phyloP scores from a whole-genome alignment of 2,888 invertebrate species.

The Heliconius ethilla region DNA sequence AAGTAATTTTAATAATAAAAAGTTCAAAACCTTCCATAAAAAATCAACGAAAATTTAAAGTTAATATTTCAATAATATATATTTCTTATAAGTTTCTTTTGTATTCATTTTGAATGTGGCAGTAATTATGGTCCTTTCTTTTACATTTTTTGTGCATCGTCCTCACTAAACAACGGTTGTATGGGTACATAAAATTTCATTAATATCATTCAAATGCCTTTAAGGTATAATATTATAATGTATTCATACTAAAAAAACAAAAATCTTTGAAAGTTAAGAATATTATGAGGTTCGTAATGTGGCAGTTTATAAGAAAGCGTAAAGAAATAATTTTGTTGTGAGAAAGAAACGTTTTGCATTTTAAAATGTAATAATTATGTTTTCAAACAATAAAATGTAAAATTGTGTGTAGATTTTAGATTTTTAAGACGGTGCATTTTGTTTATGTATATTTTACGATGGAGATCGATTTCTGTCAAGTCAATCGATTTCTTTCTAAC shows the following conservation, averaged over 20 bases:
- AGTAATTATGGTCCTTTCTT: slow-evolving; percentile 33
- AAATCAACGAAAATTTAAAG: neutral
- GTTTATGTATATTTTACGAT: neutral
- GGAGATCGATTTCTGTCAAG: neutral
- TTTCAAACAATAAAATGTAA: neutral
- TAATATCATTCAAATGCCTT: slow-evolving; percentile 30
- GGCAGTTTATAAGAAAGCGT: neutral
- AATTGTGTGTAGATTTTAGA: neutral
- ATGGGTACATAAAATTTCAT: slow-evolving; percentile 30
- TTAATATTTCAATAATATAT: slow-evolving; percentile 25
- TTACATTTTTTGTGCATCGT: slow-evolving; percentile 20
- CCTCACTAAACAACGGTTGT: slow-evolving; percentile 26
- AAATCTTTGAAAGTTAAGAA: slow-evolving; percentile 33
- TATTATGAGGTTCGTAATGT: slow-evolving; percentile 26
- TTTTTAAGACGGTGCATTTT: neutral
- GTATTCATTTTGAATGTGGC: slow-evolving; percentile 32
- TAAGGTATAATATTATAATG: slow-evolving; percentile 37
- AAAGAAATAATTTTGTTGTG: slow-evolving; percentile 4
- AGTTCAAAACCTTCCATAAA: neutral
- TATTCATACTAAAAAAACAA: slow-evolving; percentile 33
- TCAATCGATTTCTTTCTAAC: neutral
- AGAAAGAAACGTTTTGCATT: neutral
- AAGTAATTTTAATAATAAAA: too few relatives aligned
- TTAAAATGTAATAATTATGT: neutral
- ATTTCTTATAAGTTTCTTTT: slow-evolving; percentile 27